These are phyloP conservation scores for Poliocrania exsul DNA, from an alignment of 2,797 vertebrate species.

Conservation along the genomic window DNA sequence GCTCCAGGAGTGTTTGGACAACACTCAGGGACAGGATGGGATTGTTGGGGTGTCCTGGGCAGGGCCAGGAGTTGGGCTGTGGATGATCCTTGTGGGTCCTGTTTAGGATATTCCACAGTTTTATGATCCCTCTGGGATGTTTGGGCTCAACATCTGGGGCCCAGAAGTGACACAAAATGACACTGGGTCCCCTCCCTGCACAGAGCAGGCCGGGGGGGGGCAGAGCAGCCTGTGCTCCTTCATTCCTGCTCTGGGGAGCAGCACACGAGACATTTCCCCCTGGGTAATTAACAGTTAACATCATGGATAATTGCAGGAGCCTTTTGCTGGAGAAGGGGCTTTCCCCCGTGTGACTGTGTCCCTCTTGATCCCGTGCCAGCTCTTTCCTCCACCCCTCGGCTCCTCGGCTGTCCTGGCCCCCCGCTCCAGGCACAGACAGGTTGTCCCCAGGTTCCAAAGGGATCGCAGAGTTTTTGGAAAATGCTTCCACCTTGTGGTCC, in stretches of 20 bases:
- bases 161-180: background rate
- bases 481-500: constrained; percentile 59
- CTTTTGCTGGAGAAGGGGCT: background rate
- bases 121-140: background rate
- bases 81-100: background rate
- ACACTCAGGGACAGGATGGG: accelerated
- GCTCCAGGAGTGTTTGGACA: background rate
- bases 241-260: background rate
- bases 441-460: background rate
- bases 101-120: background rate
- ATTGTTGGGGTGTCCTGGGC: background rate
- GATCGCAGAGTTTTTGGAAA: background rate
- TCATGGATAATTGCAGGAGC: accelerated
- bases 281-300: accelerated
- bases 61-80: background rate
- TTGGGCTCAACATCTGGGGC: background rate
- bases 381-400: background rate
- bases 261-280: background rate
- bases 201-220: accelerated
- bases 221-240: background rate
- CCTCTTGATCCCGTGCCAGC: background rate
- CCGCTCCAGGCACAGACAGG: background rate
- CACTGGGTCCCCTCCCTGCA: accelerated
- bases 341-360: background rate
- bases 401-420: background rate